Percentiles rank a stretch among this genome's conserved stretches.
phyloP scores from a whole-genome alignment of 2,797 vertebrate species.

The Pristis pectinata region DNA sequence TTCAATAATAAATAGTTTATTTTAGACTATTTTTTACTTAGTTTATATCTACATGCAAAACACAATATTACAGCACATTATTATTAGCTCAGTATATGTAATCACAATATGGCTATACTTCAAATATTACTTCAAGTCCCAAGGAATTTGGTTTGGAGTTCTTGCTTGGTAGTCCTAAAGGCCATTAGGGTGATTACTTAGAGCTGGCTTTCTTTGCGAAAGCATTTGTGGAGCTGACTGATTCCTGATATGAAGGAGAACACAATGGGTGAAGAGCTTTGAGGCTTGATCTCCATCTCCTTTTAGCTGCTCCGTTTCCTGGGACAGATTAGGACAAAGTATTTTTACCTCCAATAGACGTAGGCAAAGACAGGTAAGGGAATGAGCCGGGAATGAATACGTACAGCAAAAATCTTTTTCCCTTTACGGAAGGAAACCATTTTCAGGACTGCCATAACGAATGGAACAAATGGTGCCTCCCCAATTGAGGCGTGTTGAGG shows the following conservation, averaged over 20 bases:
- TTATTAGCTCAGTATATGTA: no score
- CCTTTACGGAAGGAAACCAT: not conserved
- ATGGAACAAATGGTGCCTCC: not conserved
- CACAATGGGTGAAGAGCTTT: not conserved
- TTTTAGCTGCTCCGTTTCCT: not conserved
- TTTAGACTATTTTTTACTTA: no score
- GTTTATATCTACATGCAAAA: no score
- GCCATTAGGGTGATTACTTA: not conserved
- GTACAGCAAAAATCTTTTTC: not conserved
- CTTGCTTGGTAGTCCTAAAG: no score
- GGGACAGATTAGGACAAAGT: not conserved
- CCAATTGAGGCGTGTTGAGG: not conserved
- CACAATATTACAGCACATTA: no score
- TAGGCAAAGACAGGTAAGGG: not conserved
- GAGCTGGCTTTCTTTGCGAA: not conserved
- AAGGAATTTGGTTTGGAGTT: no score
- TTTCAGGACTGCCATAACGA: not conserved
- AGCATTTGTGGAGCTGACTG: not conserved
- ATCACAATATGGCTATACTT: no score
- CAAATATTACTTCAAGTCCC: no score
- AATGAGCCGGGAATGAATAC: not conserved
- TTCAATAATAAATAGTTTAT: no score
- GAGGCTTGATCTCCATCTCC: not conserved
- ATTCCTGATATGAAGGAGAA: not conserved
- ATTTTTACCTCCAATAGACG: not conserved